Evolutionary conservation across 2,888 invertebrate genomes (phyloP).

Genomic region (Protophormia terraenovae): DNA sequence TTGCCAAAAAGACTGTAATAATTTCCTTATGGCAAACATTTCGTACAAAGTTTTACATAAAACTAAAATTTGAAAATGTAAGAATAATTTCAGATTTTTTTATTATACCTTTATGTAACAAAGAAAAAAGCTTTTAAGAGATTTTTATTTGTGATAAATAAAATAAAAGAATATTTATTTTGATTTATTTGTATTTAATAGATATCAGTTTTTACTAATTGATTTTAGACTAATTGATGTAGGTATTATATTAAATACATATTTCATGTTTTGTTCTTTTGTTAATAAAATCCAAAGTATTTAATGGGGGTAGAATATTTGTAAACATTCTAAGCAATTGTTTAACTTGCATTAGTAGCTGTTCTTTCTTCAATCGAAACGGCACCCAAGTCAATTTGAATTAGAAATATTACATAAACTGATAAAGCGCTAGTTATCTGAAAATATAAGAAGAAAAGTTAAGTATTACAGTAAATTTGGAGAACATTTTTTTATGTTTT

Average conservation of each 20-base stretch:
- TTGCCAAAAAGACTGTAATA: neutral
- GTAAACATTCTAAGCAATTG: too few species aligned
- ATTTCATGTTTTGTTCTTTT: neutral
- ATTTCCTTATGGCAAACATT: neutral
- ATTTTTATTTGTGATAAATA: constrained; percentile 5
- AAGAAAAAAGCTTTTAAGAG: neutral
- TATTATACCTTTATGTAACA: neutral
- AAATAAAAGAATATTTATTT: neutral
- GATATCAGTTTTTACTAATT: constrained; percentile 16
- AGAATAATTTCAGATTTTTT: neutral
- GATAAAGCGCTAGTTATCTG: constrained; percentile 75
- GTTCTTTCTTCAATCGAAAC: constrained; percentile 65
- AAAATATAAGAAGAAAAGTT: too few species aligned
- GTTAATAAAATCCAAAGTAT: too few species aligned
- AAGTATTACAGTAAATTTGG: neutral
- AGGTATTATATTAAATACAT: neutral
- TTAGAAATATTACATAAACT: constrained; percentile 76
- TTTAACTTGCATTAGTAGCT: neutral
- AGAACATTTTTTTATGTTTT: too few species aligned
- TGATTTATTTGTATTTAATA: neutral
- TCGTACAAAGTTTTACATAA: neutral
- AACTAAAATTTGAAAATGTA: neutral
- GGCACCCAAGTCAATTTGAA: constrained; percentile 77
- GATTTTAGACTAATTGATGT: constrained; percentile 30
- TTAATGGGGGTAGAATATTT: neutral